phyloP scores from a whole-genome alignment of 1,140 invertebrate species.

The Zaprionus capensis region DNA sequence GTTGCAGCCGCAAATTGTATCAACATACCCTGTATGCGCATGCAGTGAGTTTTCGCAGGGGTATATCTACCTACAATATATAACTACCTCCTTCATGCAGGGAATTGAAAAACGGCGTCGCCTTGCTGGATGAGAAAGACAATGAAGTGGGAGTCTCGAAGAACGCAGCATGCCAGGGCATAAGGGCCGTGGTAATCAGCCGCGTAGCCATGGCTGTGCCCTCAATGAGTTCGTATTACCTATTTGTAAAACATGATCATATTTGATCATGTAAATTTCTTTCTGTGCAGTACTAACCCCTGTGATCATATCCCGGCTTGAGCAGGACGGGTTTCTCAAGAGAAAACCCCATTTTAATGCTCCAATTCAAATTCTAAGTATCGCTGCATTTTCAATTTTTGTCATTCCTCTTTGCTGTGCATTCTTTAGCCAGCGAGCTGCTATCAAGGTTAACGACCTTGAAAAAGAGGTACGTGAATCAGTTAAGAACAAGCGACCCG shows the following conservation, averaged over 20 bases:
- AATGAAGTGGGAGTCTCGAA: constrained; percentile 89
- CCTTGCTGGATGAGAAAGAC: constrained; percentile 90
- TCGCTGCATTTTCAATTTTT: constrained; percentile 90
- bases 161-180: constrained; percentile 90
- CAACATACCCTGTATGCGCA: constrained; percentile 96
- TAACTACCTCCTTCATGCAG: constrained; percentile 84
- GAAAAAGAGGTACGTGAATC: constrained; percentile 86
- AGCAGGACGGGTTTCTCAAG: constrained; percentile 85
- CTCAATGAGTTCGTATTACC: constrained; percentile 90
- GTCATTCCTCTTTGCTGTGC: constrained; percentile 93
- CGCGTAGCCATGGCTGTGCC: constrained; percentile 95
- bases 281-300: constrained; percentile 87
- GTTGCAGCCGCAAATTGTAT: constrained; percentile 96
- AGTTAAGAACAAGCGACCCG: constrained; percentile 84
- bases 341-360: constrained; percentile 86
- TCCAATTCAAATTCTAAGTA: constrained; percentile 88
- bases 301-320: constrained; percentile 88
- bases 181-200: constrained; percentile 93
- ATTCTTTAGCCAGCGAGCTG: constrained; percentile 90
- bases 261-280: background rate
- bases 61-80: background rate
- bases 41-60: constrained; percentile 86
- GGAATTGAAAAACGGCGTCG: constrained; percentile 91
- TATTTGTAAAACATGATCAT: background rate
- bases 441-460: constrained; percentile 85